A percentile compares a stretch with the other conserved stretches of the same genome.
Evolutionary conservation across 2,797 vertebrate species (phyloP).

Genomic region (Thaleichthys pacificus): DNA sequence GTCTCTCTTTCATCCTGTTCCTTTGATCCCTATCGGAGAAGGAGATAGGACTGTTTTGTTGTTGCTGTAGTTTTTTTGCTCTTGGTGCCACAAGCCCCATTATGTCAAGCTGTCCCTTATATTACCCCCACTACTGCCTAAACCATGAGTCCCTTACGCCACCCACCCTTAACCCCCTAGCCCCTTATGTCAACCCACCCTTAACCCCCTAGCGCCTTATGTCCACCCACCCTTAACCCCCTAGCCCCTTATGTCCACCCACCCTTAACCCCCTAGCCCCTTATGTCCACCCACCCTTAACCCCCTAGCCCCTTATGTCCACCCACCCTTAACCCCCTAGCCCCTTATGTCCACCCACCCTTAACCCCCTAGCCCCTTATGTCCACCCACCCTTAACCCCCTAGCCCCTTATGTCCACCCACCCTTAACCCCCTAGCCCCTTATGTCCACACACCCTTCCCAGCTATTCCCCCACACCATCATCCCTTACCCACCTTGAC

Average conservation of each 20-base stretch:
- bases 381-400: constrained; percentile 41
- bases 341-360: constrained; percentile 21
- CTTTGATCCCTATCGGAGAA: constrained; percentile 32
- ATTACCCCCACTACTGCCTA: constrained; percentile 20
- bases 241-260: constrained; percentile 26
- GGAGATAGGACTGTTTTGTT: constrained; percentile 33
- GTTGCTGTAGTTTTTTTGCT: constrained; percentile 19
- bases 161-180: constrained; percentile 14
- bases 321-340: no score
- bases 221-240: constrained; percentile 13
- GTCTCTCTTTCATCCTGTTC: neutral
- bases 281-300: constrained; percentile 15
- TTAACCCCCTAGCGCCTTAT: constrained; percentile 14
- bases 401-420: constrained; percentile 26
- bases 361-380: constrained; percentile 17
- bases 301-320: constrained; percentile 22
- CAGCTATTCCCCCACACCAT: neutral
- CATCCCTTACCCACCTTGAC: no score
- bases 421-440: constrained; percentile 12
- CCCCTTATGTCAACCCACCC: constrained; percentile 29
- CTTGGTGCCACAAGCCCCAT: constrained; percentile 46
- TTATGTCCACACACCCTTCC: constrained; percentile 31
- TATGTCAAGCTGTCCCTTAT: constrained; percentile 21
- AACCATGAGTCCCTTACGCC: constrained; percentile 29
- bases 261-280: no score